phyloP scores from a whole-genome alignment of 2,113 vertebrate genomes.

The Sialia sialis region DNA sequence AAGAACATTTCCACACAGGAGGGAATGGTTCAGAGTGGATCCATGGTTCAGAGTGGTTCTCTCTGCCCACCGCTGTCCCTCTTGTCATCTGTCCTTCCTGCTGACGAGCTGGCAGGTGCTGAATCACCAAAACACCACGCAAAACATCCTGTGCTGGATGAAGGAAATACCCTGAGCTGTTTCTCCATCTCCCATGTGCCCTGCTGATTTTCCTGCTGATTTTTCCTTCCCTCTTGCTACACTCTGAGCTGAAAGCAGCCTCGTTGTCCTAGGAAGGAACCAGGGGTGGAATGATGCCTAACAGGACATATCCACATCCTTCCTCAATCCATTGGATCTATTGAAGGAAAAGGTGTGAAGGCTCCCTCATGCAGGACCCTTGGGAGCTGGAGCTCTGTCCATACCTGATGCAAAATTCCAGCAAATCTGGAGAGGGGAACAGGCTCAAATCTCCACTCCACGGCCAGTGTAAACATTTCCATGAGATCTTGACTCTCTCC shows the following conservation, averaged over 20 bases:
- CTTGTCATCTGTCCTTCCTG: neutral
- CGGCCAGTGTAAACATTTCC: neutral
- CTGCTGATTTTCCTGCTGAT: neutral
- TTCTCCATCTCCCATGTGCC: neutral
- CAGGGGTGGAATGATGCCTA: no score
- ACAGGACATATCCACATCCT: neutral
- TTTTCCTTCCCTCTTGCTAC: neutral
- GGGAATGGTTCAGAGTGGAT: neutral
- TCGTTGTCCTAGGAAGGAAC: accelerated
- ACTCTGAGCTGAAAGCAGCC: neutral
- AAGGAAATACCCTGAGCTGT: neutral
- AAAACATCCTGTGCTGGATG: accelerated
- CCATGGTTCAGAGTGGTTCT: neutral
- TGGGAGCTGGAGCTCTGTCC: neutral
- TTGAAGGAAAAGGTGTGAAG: neutral
- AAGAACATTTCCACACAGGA: neutral
- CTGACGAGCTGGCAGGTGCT: neutral
- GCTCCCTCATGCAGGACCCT: neutral
- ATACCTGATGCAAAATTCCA: neutral
- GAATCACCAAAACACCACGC: neutral
- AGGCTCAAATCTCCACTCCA: neutral
- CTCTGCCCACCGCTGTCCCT: neutral
- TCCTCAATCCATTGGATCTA: neutral
- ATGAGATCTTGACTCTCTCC: neutral
- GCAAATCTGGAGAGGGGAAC: neutral